Evolutionary conservation across 1,140 invertebrate species (phyloP), one percentile per base, ranked within the genome.

Genomic region (Hermatobates lingyangjiaoensis): DNA sequence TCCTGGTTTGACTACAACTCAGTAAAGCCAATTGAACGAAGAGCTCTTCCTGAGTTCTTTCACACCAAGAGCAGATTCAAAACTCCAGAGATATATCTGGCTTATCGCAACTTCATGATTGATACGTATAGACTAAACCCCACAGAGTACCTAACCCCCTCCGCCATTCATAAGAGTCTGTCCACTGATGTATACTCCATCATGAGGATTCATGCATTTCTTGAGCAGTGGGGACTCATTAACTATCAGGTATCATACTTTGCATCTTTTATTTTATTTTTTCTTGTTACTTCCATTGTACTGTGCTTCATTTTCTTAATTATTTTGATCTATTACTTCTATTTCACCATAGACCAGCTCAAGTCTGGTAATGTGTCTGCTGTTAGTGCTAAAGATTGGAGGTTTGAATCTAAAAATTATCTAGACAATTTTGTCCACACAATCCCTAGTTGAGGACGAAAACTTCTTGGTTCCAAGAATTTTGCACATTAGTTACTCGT

Each of bases 1-100:
- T 87, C 94, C 3, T 99, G 96, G 96, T 99, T 98, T 67, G 96
- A 99, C 68, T 99, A 99, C 67, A 98, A 98, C 68, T 85, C 89
- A 1, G 93, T 99, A 57, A 93, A 99, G 66, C 81, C 84, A 10
- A 82, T 83, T 48, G 96, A 99, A 68, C 91, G 95, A 64, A 71
- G 95, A 48, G 95, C 90, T 0, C 68, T 99, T 55, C 91, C 93
- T 0, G 96, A 99, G 70, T 99, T 98, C 66, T 99, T 99, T 64
- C 98, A 96, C 66, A 83, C 80, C 25, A 91, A 95, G 67, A 99
- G 98, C 63, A 95, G 96, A 67, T 98, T 93, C 0, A 98, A 98
- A 69, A 96, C 94, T 0, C 92, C 95, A 0, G 95, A 99, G 72
- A 87, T 91, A 57, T 98, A 96, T 71, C 74, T 98, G 57, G 92